phyloP scores from a whole-genome alignment of 2,797 vertebrate species.

The Mergus octosetaceus region DNA sequence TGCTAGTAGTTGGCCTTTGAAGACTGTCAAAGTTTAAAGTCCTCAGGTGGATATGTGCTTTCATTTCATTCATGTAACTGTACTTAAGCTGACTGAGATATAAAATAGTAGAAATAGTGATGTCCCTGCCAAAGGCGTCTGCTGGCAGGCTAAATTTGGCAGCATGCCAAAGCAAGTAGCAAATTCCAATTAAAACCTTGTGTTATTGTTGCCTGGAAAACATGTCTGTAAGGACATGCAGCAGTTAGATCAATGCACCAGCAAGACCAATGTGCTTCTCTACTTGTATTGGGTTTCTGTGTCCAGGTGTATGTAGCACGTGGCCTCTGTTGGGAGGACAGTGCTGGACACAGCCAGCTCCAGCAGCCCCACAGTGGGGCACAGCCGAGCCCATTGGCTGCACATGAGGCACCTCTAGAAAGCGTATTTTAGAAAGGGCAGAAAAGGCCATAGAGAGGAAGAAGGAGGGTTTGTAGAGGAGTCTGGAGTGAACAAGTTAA shows the following conservation, averaged over 20 bases:
- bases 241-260: background rate
- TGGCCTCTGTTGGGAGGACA: rapidly evolving
- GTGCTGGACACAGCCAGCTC: rapidly evolving
- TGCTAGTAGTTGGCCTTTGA: background rate
- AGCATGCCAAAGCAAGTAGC: background rate
- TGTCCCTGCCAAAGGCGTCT: background rate
- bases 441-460: background rate
- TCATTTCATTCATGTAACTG: background rate
- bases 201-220: background rate
- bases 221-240: rapidly evolving
- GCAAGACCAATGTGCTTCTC: background rate
- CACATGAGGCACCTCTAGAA: background rate
- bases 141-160: background rate
- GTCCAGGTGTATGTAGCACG: background rate
- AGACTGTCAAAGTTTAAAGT: background rate
- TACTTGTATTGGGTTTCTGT: rapidly evolving
- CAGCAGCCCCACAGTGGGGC: rapidly evolving
- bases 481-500: background rate
- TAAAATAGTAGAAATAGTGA: background rate
- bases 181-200: background rate
- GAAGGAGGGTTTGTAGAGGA: background rate
- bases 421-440: background rate
- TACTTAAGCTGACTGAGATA: background rate
- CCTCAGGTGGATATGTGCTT: background rate
- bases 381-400: background rate